Base-by-base conservation (phyloP, 2,113 vertebrate genomes). In the Sciurus niger region DNA sequence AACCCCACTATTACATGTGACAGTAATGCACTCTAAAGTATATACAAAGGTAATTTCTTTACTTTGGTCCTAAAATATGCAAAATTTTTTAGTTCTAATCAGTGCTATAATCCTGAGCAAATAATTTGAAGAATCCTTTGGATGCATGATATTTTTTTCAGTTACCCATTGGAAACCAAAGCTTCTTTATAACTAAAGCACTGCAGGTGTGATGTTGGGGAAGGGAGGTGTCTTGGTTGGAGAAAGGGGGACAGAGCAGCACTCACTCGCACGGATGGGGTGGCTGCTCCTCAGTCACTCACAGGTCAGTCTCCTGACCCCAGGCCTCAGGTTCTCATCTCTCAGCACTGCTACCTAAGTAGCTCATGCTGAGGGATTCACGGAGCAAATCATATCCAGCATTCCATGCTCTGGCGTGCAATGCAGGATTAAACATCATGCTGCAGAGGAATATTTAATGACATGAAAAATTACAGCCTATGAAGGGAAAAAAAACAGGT, bases 51-150 rank as follows among this genome's bases (percentile, higher is more conserved):
- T 46, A 72, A 73, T 58, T 8, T 20, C 58, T 92, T 90, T 63
- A 68, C 20, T 48, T 83, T 37, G 6, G 72, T 48, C 68, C 82
- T 76, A 51, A 91, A 84, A 28, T 72, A n/a, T 65, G 46, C 17
- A 32, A 25, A 37, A 30, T 30, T 30, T 63, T 88, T 84, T 48
- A 48, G 24, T 46, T 82, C 34, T 34, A 68, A 46, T 65, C 48
- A 67, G 43, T 76, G 34, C 37, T 37, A 84, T 40, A 63, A 90
- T 87, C 51, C 14, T 68, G n/a, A 91, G 28, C 32, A 83, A 90
- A 89, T 48, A 51, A 92, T 74, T 79, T 70, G 40, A n/a, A 37
- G 51, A 77, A 55, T 48, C 51, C 18, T 95, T 95, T 79, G 65
- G 68, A 70, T 43, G 3, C 30, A 12, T 2, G 48, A 22, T 6